phyloP scores from a whole-genome alignment of 2,888 invertebrate genomes.

The Cacoxenus indagator region DNA sequence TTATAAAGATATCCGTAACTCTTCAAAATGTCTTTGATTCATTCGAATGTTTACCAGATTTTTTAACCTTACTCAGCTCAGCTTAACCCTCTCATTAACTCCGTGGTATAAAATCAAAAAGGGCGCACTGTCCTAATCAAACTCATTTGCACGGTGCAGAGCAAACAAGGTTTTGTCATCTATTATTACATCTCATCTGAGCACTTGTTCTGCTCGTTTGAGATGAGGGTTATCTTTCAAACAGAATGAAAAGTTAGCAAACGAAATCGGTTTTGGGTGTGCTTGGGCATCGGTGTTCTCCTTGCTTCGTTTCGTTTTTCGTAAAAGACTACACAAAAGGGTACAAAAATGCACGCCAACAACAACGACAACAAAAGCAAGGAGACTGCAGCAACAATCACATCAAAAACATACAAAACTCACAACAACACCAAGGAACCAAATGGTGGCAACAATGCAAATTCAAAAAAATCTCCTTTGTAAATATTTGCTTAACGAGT shows the following conservation, averaged over 20 bases:
- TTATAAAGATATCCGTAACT: no score
- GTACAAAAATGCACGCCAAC: slow-evolving; percentile 42
- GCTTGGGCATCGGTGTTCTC: not conserved
- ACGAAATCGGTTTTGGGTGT: not conserved
- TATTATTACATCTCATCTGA: no score
- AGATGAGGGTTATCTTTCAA: no score
- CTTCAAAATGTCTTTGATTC: no score
- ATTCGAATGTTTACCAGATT: no score
- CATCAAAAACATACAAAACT: not conserved
- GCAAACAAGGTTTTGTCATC: no score
- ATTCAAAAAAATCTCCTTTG: slow-evolving; percentile 48
- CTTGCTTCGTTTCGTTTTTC: not conserved
- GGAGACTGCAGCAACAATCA: not conserved
- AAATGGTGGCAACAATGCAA: slow-evolving; percentile 35
- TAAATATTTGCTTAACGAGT: slow-evolving; percentile 53
- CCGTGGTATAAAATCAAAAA: no score
- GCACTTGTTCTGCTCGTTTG: no score
- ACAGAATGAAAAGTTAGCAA: not conserved
- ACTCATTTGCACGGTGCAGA: not conserved
- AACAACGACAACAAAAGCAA: no score
- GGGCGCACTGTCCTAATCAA: slow-evolving; percentile 1
- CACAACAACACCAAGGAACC: slow-evolving; percentile 3
- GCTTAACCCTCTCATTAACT: no score
- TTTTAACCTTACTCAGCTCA: no score
- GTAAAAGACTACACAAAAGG: not conserved